These are phyloP conservation scores for Lichenostomus cassidix DNA, from an alignment of 2,113 vertebrate genomes.

Conservation along the genomic window DNA sequence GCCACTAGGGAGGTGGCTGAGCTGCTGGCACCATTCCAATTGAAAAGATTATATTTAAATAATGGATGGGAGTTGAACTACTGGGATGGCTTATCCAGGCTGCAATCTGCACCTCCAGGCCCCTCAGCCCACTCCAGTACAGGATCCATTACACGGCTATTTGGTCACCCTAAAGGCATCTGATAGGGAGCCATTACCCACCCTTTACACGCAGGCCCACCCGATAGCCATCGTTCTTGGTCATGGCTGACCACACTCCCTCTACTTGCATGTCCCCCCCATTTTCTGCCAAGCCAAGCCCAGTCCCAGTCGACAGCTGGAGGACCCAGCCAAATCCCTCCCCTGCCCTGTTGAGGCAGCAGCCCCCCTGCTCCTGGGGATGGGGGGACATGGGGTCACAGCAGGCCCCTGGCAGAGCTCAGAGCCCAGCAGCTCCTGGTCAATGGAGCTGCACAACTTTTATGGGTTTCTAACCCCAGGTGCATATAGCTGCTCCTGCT, in stretches of 20 bases:
- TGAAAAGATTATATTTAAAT: conserved; percentile 54
- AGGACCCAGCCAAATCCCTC: background rate
- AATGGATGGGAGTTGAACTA: conserved; percentile 46
- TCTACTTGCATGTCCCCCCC: background rate
- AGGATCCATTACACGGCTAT: conserved; percentile 56
- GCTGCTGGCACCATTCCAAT: background rate
- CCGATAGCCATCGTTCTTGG: conserved; percentile 47
- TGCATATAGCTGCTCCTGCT: conserved; percentile 8
- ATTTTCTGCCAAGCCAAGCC: background rate
- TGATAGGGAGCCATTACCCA: background rate
- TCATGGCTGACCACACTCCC: conserved; percentile 35
- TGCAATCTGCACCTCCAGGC: conserved; percentile 49
- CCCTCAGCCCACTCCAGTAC: background rate
- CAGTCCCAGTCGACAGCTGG: background rate
- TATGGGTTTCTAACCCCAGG: conserved; percentile 54
- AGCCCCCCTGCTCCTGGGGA: background rate
- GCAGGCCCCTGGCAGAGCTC: background rate
- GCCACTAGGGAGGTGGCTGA: background rate
- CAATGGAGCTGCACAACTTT: conserved; percentile 53
- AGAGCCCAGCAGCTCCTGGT: conserved; percentile 13
- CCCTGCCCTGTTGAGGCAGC: background rate
- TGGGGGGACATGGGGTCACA: background rate
- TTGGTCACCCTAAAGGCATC: conserved; percentile 63
- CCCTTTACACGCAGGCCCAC: background rate
- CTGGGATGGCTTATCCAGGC: background rate